phyloP scores from a whole-genome alignment of 2,888 invertebrate species.

The Oasisia sp. region DNA sequence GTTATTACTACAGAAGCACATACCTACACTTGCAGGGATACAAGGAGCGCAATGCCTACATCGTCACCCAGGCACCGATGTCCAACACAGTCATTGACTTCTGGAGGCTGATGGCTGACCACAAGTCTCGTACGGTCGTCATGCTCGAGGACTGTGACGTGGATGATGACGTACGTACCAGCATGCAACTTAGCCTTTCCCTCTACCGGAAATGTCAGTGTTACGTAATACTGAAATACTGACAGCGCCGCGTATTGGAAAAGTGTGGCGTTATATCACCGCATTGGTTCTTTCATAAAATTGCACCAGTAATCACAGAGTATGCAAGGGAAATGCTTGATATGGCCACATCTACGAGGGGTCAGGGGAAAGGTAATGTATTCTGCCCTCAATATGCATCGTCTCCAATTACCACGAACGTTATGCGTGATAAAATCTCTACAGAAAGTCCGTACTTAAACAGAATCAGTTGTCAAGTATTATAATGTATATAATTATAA shows the following conservation, averaged over 20 bases:
- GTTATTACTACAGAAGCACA: not conserved
- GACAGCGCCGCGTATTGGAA: not conserved
- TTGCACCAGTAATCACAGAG: too few relatives aligned
- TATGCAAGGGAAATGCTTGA: too few relatives aligned
- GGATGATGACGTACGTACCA: not conserved
- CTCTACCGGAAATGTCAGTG: not conserved
- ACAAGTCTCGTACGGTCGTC: not conserved
- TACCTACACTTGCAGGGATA: not conserved
- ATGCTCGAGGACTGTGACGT: not conserved
- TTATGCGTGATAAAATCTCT: too few relatives aligned
- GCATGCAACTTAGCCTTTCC: not conserved
- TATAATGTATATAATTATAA: too few relatives aligned
- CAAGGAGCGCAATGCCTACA: not conserved
- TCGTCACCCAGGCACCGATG: not conserved
- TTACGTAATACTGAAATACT: not conserved
- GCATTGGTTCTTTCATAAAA: too few relatives aligned
- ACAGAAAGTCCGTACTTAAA: too few relatives aligned
- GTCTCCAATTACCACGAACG: too few relatives aligned
- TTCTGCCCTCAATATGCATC: too few relatives aligned
- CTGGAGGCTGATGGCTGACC: not conserved
- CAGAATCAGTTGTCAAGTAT: too few relatives aligned
- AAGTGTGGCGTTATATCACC: not conserved
- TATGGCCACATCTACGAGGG: too few relatives aligned
- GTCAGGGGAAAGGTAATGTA: too few relatives aligned
- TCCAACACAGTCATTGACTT: not conserved